Conservation (phyloP, 2,797 vertebrate genomes). For the Eutrigla gurnardus region DNA sequence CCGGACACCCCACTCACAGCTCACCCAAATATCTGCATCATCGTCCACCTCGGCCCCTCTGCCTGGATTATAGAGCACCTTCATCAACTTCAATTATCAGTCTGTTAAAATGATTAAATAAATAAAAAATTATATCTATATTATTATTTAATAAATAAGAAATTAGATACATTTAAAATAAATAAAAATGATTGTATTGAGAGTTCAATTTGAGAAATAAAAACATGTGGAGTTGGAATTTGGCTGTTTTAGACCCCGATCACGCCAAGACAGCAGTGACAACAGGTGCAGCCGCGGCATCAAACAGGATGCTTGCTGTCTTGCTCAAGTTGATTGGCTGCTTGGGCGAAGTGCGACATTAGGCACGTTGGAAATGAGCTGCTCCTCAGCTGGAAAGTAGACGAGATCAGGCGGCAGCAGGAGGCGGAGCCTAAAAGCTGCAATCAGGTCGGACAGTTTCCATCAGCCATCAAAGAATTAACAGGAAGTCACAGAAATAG, state of each 20-base stretch:
- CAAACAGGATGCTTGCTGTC: too few relatives aligned
- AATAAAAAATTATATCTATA: background rate
- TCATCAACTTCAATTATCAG: background rate
- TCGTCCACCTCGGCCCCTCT: conserved; percentile 44
- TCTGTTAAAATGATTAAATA: background rate
- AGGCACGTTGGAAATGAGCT: too few relatives aligned
- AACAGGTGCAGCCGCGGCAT: too few relatives aligned
- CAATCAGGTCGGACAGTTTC: too few relatives aligned
- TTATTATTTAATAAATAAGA: background rate
- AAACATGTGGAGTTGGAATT: background rate
- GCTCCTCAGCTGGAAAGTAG: too few relatives aligned
- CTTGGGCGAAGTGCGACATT: too few relatives aligned
- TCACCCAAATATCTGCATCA: conserved; percentile 38
- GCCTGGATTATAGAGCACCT: conserved; percentile 36
- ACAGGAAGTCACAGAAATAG: too few relatives aligned
- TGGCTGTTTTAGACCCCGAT: background rate
- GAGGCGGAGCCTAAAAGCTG: too few relatives aligned
- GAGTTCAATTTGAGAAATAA: background rate
- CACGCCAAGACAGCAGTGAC: too few relatives aligned
- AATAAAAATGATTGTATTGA: background rate
- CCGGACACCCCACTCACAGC: conserved; percentile 24
- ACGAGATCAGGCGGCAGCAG: too few relatives aligned
- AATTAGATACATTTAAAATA: background rate
- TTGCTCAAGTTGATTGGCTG: too few relatives aligned
- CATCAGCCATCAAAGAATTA: too few relatives aligned